phyloP scores from a whole-genome alignment of 1,140 invertebrate genomes.

The Tribolium madens region DNA sequence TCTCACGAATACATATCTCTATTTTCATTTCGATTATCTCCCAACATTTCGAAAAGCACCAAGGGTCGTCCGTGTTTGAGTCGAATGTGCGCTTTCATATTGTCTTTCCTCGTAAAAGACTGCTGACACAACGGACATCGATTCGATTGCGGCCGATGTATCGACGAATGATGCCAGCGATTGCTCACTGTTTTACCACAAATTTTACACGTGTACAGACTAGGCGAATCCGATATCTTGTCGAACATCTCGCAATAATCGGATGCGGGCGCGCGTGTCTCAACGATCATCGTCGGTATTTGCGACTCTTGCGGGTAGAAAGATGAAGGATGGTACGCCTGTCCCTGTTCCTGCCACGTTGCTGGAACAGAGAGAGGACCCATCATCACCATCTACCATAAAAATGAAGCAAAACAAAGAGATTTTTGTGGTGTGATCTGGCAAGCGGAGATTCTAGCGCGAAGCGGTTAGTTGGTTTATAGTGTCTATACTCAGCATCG shows the following conservation, averaged over 20 bases:
- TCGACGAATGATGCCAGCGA: constrained; percentile 79
- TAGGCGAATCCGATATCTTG: constrained; percentile 49
- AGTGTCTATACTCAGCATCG: not conserved
- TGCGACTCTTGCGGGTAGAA: constrained; percentile 31
- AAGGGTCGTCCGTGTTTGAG: constrained; percentile 71
- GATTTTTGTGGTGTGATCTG: not conserved
- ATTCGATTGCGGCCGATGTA: constrained; percentile 77
- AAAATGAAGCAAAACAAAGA: constrained; percentile 5
- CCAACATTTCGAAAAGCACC: constrained; percentile 27
- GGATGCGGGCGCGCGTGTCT: constrained; percentile 22
- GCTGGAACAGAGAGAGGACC: constrained; percentile 58
- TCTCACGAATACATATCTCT: constrained; percentile 1
- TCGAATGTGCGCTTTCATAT: constrained; percentile 77
- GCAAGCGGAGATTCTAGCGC: not conserved
- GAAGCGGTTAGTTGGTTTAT: not conserved
- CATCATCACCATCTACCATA: constrained; percentile 57
- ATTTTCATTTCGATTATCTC: constrained; percentile 1
- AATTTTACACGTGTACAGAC: constrained; percentile 68
- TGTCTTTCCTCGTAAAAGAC: constrained; percentile 77
- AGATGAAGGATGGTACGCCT: constrained; percentile 43
- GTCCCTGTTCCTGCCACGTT: constrained; percentile 54
- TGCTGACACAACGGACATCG: constrained; percentile 77
- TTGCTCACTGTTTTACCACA: constrained; percentile 81
- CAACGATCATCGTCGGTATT: not conserved
- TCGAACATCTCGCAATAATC: constrained; percentile 57